These are phyloP conservation scores for Cerastis leucographa DNA, from an alignment of 2,888 invertebrate genomes.

Conservation along the genomic window DNA sequence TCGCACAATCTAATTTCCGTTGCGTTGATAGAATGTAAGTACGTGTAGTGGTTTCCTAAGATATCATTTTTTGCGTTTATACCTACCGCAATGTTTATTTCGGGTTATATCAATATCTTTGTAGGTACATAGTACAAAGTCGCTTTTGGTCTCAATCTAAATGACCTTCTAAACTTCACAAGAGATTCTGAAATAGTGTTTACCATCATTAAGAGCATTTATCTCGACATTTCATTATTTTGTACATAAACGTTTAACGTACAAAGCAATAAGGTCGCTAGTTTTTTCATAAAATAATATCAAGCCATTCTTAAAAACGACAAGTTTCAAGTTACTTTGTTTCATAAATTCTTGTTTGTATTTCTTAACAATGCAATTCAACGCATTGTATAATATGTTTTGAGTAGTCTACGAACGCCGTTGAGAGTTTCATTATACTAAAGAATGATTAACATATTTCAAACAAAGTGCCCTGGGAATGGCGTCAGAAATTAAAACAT, in stretches of 20 bases:
- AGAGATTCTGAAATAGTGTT: background rate
- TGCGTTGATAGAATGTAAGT: constrained; percentile 43
- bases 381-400: constrained; percentile 35
- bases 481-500: constrained; percentile 43
- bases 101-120: background rate
- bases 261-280: background rate
- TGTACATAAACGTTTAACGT: background rate
- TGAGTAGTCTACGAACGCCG: constrained; percentile 22
- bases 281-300: constrained; percentile 15
- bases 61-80: constrained; percentile 14
- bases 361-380: constrained; percentile 41
- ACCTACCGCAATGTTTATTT: background rate
- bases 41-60: constrained; percentile 38
- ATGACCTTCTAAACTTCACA: background rate
- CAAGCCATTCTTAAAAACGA: background rate
- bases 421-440: constrained; percentile 46
- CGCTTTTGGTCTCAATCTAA: background rate
- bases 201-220: background rate
- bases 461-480: constrained; percentile 23
- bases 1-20: constrained; percentile 55
- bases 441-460: constrained; percentile 55
- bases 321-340: constrained; percentile 12
- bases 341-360: constrained; percentile 15
- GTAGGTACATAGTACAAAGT: background rate
- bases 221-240: background rate